These are phyloP conservation scores for Augochlora pura DNA, from an alignment of 1,140 invertebrate species.

Conservation along the genomic window DNA sequence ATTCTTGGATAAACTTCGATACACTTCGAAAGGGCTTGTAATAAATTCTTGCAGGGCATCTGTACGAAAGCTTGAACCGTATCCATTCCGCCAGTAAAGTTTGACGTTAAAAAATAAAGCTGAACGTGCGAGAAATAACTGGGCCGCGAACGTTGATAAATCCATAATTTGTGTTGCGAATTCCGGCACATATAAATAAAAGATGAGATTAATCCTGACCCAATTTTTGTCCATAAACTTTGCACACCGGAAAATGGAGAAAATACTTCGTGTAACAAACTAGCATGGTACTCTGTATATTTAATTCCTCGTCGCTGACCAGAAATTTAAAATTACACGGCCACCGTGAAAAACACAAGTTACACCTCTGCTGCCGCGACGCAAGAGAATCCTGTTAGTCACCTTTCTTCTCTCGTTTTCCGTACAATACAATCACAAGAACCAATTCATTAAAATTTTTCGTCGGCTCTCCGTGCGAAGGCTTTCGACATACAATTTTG, in stretches of 20 bases:
- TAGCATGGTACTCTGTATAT: not conserved
- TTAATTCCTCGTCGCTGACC: not conserved
- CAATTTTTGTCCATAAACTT: not conserved
- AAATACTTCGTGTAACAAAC: not conserved
- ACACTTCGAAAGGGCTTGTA: conserved; percentile 8
- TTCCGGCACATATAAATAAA: not conserved
- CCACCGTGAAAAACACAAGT: not conserved
- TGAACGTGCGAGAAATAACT: not conserved
- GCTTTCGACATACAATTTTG: too few species aligned
- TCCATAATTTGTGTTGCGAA: not conserved
- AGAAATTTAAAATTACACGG: not conserved
- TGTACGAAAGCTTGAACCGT: not conserved
- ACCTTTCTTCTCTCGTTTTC: too few species aligned
- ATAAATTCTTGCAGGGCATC: conserved; percentile 25
- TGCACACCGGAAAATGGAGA: not conserved
- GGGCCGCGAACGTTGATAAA: not conserved
- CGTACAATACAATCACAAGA: too few species aligned
- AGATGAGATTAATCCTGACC: not conserved
- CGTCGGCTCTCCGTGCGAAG: too few species aligned
- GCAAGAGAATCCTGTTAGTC: too few species aligned
- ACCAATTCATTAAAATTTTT: too few species aligned
- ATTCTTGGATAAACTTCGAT: conserved; percentile 14
- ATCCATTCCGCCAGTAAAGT: not conserved
- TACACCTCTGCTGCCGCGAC: not conserved
- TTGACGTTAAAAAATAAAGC: not conserved